A percentile compares a stretch with the other conserved stretches of the same genome.
Evolutionary conservation across 92 coral and sea anemone genomes (phyloP).

Genomic region (Epizoanthus stellaris): DNA sequence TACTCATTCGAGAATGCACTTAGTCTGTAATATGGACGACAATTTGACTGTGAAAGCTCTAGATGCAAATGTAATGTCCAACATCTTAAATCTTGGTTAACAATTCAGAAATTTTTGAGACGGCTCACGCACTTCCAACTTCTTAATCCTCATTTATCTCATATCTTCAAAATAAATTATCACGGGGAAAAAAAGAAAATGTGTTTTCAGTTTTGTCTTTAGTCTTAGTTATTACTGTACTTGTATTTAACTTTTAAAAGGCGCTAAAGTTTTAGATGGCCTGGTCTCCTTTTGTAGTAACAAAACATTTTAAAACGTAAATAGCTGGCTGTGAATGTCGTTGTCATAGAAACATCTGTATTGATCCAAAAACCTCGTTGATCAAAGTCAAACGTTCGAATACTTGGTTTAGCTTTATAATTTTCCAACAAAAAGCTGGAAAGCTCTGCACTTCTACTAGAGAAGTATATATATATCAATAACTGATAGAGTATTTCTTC

Average conservation of each 20-base stretch:
- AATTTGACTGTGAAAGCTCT: too few species aligned
- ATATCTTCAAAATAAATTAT: background rate
- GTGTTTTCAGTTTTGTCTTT: too few species aligned
- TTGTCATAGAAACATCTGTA: constrained; percentile 23
- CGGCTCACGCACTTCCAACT: too few species aligned
- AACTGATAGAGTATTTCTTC: too few species aligned
- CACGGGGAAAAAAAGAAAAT: background rate
- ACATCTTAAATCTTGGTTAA: too few species aligned
- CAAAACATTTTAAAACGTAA: background rate
- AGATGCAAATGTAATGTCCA: too few species aligned
- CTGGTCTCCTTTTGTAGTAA: background rate
- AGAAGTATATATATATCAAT: too few species aligned
- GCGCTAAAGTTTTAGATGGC: background rate
- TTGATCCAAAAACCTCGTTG: background rate
- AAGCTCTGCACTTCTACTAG: too few species aligned
- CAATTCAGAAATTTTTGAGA: too few species aligned
- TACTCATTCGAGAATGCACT: background rate
- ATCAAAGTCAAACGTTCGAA: too few species aligned
- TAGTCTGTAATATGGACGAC: background rate
- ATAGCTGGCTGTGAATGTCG: constrained; percentile 21
- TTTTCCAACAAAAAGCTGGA: background rate
- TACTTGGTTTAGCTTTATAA: background rate
- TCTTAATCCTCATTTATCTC: background rate
- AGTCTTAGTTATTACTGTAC: too few species aligned
- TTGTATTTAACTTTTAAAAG: background rate